Base-by-base conservation (phyloP, 2,888 invertebrate genomes). In the Pristionchus exspectatus region DNA sequence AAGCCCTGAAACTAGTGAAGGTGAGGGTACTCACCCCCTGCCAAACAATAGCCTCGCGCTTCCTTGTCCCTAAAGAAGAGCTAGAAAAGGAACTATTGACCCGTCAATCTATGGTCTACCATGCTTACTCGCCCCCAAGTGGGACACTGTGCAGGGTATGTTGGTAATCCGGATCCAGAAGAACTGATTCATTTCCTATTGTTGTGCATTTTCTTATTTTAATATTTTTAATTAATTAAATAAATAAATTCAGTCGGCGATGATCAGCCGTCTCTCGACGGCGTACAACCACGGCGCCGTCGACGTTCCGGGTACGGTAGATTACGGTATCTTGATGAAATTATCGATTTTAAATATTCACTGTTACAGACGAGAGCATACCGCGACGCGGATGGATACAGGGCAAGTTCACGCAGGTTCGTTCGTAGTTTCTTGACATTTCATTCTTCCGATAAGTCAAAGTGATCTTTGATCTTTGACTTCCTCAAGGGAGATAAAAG, bases 251-350 rank as follows among this genome's bases (percentile, higher is more conserved):
- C 63, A 89, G 89, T 83, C 81, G 27, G 89, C 89, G 63, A 89
- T 89, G 89, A 56, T 89, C 16, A 89, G 89, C 66, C 89, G 89
- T n/a, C 89, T 89, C 81, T 89, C 89, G 83, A 89, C 89, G 83
- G 89, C 89, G 59, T 89, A 89, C 89, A 89, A 81, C 38, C 89
- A 89, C 66, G 89, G 89, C 38, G 89, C 89, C 63, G 83, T 89
- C 54, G 89, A 89, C 38, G 33, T 63, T 5, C 72, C 88, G 16
- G 77, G 88, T 89, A 72, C 18, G 74, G 50, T 30, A 72, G 72
- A 21, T 33, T 86, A 38, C 66, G 66, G 66, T 59, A 66, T 24
- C 2, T 56, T 30, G 16, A 16, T 2, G 21, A 12, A 77, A 12
- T 77, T 44, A 21, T 44, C 74, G 21, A 3, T 38, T 38, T 44